These are phyloP conservation scores for Sorex maritimensis DNA, from an alignment of 2,797 vertebrate species.

Conservation along the genomic window DNA sequence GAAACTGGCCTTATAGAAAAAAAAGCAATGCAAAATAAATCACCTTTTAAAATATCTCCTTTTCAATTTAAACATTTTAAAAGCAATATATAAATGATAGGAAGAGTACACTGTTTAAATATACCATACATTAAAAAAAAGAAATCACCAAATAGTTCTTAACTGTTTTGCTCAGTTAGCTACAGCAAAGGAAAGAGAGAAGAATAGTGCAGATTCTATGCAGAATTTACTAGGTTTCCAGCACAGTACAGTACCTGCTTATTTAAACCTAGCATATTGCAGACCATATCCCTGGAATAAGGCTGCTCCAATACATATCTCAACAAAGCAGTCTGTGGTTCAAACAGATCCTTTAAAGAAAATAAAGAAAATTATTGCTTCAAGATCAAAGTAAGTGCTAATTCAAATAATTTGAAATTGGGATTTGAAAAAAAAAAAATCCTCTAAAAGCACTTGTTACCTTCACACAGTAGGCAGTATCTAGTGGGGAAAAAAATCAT, in stretches of 20 bases:
- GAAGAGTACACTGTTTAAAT: conserved; percentile 87
- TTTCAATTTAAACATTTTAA: conserved; percentile 91
- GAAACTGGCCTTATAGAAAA: conserved; percentile 94
- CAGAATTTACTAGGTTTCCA: conserved; percentile 81
- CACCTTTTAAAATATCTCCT: conserved; percentile 90
- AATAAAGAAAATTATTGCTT: conserved; percentile 88
- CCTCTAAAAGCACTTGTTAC: conserved; percentile 70
- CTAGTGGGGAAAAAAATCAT: conserved; percentile 76
- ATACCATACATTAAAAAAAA: conserved; percentile 85
- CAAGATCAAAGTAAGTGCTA: conserved; percentile 74
- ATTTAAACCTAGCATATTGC: conserved; percentile 99
- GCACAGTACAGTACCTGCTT: conserved; percentile 96
- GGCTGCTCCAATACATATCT: conserved; percentile 99
- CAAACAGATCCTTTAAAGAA: conserved; percentile 96
- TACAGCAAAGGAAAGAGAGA: conserved; percentile 91
- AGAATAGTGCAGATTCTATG: conserved; percentile 91
- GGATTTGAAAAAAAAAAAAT: conserved; percentile 64
- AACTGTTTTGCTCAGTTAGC: conserved; percentile 93
- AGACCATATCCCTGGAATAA: conserved; percentile 99
- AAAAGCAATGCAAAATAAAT: conserved; percentile 94
- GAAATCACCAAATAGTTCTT: conserved; percentile 87
- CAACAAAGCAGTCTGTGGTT: conserved; percentile 98
- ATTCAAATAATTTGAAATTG: conserved; percentile 76
- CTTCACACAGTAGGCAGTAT: conserved; percentile 79
- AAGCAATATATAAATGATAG: conserved; percentile 90